Percentiles rank a stretch among this genome's conserved stretches.
These are phyloP conservation scores for Rattus rattus DNA, from an alignment of 2,113 vertebrate genomes.

Conservation along the genomic window DNA sequence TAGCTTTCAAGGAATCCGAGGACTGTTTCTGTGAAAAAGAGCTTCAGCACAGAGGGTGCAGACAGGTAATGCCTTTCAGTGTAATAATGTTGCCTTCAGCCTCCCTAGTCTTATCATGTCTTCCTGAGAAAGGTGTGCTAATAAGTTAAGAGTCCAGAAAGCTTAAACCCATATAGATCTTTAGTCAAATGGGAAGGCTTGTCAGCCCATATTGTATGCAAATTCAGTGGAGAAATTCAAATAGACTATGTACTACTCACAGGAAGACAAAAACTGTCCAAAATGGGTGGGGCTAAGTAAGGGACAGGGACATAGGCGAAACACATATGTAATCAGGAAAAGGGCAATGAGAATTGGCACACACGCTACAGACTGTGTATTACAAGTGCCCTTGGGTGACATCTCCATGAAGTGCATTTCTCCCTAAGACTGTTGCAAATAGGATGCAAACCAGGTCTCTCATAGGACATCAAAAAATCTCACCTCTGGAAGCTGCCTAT, in stretches of 20 bases:
- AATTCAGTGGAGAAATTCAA: neutral
- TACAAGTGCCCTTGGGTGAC: neutral
- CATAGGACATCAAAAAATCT: neutral
- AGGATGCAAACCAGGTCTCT: neutral
- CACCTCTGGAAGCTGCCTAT: neutral
- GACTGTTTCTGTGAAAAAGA: neutral
- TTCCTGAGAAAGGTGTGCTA: neutral
- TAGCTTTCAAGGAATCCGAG: neutral
- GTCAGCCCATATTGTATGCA: neutral
- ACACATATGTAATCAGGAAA: rapidly evolving
- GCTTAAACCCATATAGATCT: neutral
- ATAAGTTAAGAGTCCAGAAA: neutral
- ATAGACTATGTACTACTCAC: neutral
- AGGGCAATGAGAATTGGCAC: rapidly evolving
- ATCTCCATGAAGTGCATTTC: neutral
- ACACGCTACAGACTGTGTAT: rapidly evolving
- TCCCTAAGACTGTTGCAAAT: neutral
- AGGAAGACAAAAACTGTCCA: neutral
- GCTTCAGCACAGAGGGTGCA: neutral
- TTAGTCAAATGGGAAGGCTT: neutral
- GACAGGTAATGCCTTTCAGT: rapidly evolving
- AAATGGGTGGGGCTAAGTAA: neutral
- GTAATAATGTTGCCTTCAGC: rapidly evolving
- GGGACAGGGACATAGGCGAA: neutral
- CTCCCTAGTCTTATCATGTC: rapidly evolving